Evolutionary conservation across 2,888 invertebrate genomes (phyloP).

Genomic region (Leucophora obtusa): DNA sequence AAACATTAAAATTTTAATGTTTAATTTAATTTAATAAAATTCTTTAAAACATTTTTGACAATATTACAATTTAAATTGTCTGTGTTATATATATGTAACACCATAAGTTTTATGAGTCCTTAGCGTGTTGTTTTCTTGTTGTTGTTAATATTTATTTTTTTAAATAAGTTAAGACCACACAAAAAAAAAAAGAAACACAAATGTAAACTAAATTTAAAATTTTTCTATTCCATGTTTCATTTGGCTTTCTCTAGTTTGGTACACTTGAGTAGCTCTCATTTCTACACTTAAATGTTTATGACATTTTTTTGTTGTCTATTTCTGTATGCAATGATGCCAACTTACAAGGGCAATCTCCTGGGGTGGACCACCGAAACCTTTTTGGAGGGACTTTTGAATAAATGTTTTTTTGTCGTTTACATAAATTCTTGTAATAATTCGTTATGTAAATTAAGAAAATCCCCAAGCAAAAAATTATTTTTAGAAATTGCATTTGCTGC

Average conservation of each 20-base stretch:
- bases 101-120: conserved; percentile 38
- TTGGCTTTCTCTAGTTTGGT: conserved; percentile 16
- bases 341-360: too few species aligned
- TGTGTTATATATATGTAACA: conserved; percentile 5
- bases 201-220: not conserved
- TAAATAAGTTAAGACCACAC: conserved; percentile 24
- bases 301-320: conserved; percentile 11
- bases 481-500: too few species aligned
- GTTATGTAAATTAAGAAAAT: too few species aligned
- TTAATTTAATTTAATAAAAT: too few species aligned
- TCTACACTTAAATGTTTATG: conserved; percentile 53
- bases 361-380: too few species aligned
- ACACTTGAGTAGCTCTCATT: conserved; percentile 31
- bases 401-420: too few species aligned
- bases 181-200: not conserved
- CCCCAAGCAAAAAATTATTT: too few species aligned
- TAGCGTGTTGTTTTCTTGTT: conserved; percentile 43
- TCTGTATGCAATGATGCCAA: too few species aligned
- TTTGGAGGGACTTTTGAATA: too few species aligned
- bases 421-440: too few species aligned
- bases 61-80: conserved; percentile 18
- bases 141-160: conserved; percentile 15
- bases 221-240: conserved; percentile 12
- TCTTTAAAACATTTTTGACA: not conserved
- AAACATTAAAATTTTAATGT: too few species aligned